Evolutionary conservation across 2,888 invertebrate genomes (phyloP).

Genomic region (Salticus scenicus): DNA sequence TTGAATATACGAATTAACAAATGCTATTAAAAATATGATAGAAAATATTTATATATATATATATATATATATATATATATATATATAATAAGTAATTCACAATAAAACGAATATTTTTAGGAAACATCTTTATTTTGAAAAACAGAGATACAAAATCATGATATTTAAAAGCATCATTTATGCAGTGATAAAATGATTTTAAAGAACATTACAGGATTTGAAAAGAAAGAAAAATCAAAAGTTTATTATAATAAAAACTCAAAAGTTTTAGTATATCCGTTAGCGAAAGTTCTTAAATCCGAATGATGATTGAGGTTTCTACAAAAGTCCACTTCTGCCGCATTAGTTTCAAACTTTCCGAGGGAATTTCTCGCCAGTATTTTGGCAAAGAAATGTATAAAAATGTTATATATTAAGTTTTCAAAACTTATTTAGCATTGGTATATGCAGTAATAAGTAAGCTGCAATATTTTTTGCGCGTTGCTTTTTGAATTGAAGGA

Average conservation of each 20-base stretch:
- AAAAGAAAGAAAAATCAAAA: too few species aligned
- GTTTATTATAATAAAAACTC: not conserved
- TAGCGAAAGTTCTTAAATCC: not conserved
- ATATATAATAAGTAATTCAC: too few species aligned
- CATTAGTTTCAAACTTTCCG: slow-evolving; percentile 7
- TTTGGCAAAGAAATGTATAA: not conserved
- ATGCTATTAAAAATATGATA: too few species aligned
- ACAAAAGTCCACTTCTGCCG: not conserved
- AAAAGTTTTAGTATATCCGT: not conserved
- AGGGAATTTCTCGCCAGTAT: not conserved
- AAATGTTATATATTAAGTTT: not conserved
- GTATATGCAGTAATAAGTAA: not conserved
- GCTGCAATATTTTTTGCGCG: not conserved
- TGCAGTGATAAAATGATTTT: not conserved
- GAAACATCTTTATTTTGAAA: not conserved
- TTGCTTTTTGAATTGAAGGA: not conserved
- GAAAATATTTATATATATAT: too few species aligned
- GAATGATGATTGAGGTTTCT: not conserved
- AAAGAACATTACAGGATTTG: not conserved
- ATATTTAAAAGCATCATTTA: not conserved
- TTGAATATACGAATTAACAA: too few species aligned
- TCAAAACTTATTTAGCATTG: not conserved
- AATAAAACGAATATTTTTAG: not conserved
- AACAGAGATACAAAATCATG: slow-evolving; percentile 7
- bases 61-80: too few species aligned